phyloP scores from a whole-genome alignment of 2,113 vertebrate species.

The Colaptes auratus region DNA sequence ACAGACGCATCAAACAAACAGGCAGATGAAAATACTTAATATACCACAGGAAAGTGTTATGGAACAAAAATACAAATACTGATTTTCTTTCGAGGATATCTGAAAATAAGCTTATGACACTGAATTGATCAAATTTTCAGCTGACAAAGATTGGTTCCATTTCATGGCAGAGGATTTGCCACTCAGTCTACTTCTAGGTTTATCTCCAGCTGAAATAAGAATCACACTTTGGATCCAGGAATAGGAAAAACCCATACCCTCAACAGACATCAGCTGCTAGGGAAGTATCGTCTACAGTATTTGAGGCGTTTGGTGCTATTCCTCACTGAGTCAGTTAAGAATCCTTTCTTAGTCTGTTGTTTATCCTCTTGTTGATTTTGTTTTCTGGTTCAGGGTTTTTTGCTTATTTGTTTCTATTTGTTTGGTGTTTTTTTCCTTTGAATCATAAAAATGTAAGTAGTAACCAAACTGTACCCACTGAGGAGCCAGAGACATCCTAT shows the following conservation, averaged over 20 bases:
- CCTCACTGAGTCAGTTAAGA: background rate
- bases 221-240: background rate
- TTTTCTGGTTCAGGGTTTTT: background rate
- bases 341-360: background rate
- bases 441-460: background rate
- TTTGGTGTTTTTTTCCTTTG: background rate
- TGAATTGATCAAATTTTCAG: background rate
- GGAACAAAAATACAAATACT: background rate
- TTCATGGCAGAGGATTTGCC: background rate
- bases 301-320: background rate
- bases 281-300: background rate
- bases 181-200: background rate
- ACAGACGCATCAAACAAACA: background rate
- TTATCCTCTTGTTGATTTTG: accelerated
- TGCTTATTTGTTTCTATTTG: background rate
- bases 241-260: background rate
- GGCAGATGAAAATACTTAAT: background rate
- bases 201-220: background rate
- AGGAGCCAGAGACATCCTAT: constrained; percentile 6
- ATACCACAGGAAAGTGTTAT: background rate
- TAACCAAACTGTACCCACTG: constrained; percentile 9
- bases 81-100: background rate
- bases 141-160: background rate
- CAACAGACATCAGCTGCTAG: background rate
- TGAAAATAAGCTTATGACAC: background rate